Base-by-base conservation (phyloP, 2,113 vertebrate genomes). In the Dicerorhinus sumatrensis region DNA sequence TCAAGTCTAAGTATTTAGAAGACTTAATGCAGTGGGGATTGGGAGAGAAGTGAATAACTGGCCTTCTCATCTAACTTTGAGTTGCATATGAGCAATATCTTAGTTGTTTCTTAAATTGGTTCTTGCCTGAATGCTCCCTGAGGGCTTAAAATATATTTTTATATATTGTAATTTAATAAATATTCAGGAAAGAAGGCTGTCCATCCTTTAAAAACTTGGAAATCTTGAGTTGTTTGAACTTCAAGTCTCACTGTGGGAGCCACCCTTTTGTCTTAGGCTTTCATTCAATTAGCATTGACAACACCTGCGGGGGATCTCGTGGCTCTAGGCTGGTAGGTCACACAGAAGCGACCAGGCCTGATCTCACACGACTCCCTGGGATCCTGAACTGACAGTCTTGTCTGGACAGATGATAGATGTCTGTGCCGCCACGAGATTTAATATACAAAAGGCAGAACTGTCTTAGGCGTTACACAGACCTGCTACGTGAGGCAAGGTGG, bases 391-490 rank as follows among this genome's bases (percentile, higher is more conserved):
- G 31, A 72, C 42, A 76, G 17, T 76, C 25, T 93, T 95, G 36
- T 92, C 93, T 21, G 54, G n/a, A 91, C 36, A 42, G 70, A 67
- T 92, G 89, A 97, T 79, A 60, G 86, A 75, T 89, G 33, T 46
- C 67, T 83, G 33, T 81, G 21, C 21, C 82, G 85, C 39, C 39
- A 21, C 65, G 77, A 83, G n/a, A 83, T 65, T 72, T 91, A 88
- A 80, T 97, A 75, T 60, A 70, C 73, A 86, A 48, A 75, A 81
- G 21, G 16, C 25, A 94, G 23, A 65, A 20, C 69, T 56, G 13
- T 91, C 21, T 33, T 77, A n/a, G 6, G 29, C 12, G 1, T 91
- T 82, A 73, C 29, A 75, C 13, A 93, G 56, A 94, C 51, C 25
- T 75, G 77, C 60, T 93, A 79, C 75, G 14, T 94, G 73, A 81